Base-by-base conservation (phyloP, 2,113 vertebrate genomes). In the Oophaga pumilio region DNA sequence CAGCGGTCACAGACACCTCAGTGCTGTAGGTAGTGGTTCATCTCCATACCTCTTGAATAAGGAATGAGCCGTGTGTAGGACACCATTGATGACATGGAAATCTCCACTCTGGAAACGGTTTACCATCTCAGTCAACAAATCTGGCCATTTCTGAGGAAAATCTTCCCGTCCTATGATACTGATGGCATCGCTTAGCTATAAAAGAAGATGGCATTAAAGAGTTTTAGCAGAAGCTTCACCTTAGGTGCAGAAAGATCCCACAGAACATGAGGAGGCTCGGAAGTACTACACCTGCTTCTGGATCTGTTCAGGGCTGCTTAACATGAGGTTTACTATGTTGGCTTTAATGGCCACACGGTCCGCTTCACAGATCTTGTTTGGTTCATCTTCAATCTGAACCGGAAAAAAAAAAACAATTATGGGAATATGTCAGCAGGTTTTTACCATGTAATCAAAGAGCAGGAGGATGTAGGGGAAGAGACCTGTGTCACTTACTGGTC, bases 81-180 rank as follows among this genome's bases (percentile, higher is more conserved):
- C 96, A 0, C 98, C 98, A 0, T 99, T 99, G 90, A 99, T 99
- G 89, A 99, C 97, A 52, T 99, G 97, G 91, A 99, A 99, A 88
- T 99, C 98, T 68, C 98, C 98, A 84, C 97, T 99, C 90, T 96
- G 96, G 90, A 99, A 99, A 59, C 97, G 97, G 53, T 94, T 98
- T 89, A 99, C 97, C 98, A 99, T 99, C 87, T 99, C 98, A 0
- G 97, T 98, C 89, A 99, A 91, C 28, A 99, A 91, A 92, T 99
- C 97, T 0, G 98, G 98, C 98, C 98, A 99, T 89, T 99, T 99
- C 91, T 97, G 97, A 84, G 98, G 98, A 68, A 99, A 99, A 90
- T 99, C 98, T 89, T 99, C 98, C 90, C 98, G 93, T 50, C 98
- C 98, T 78, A 99, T 98, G 86, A 99, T 99, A 89, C 98, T 99